Evolutionary conservation across 2,797 vertebrate species (phyloP).

Genomic region (Lateolabrax maculatus): DNA sequence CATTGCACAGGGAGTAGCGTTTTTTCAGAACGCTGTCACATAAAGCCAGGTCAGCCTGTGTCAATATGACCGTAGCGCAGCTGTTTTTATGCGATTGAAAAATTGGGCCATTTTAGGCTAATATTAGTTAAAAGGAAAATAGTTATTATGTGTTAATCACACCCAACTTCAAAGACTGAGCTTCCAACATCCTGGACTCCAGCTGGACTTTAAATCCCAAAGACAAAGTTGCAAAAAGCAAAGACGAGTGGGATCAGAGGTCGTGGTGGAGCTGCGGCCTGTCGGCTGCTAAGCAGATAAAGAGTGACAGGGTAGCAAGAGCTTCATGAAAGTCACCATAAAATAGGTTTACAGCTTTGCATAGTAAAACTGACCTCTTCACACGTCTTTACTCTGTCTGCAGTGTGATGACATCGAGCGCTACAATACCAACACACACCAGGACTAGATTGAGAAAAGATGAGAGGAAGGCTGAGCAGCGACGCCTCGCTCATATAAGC

Average conservation of each 20-base stretch:
- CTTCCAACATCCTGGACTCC: slow-evolving; percentile 76
- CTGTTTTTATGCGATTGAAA: slow-evolving; percentile 54
- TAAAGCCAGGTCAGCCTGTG: slow-evolving; percentile 28
- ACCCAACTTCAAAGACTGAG: slow-evolving; percentile 72
- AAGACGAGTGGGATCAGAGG: slow-evolving; percentile 70
- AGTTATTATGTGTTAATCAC: slow-evolving; percentile 72
- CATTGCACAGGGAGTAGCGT: slow-evolving; percentile 57
- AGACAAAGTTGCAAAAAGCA: slow-evolving; percentile 61
- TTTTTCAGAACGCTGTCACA: slow-evolving; percentile 51
- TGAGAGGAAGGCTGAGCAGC: slow-evolving; percentile 31
- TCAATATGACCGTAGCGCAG: slow-evolving; percentile 33
- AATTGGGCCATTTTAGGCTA: slow-evolving; percentile 28
- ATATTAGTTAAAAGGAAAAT: slow-evolving; percentile 68
- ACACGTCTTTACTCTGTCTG: slow-evolving; percentile 57
- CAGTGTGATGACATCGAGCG: slow-evolving; percentile 45
- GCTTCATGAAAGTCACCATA: slow-evolving; percentile 76
- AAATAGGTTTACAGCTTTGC: slow-evolving; percentile 77
- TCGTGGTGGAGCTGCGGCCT: slow-evolving; percentile 62
- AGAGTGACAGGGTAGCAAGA: slow-evolving; percentile 69
- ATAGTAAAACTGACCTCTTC: slow-evolving; percentile 69
- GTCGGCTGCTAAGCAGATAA: slow-evolving; percentile 75
- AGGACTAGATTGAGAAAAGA: slow-evolving; percentile 39
- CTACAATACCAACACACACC: slow-evolving; percentile 31
- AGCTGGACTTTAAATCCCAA: slow-evolving; percentile 61
- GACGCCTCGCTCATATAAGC: slow-evolving; percentile 31